phyloP scores from a whole-genome alignment of 1,140 invertebrate species.

The Bilobella aurantiaca region DNA sequence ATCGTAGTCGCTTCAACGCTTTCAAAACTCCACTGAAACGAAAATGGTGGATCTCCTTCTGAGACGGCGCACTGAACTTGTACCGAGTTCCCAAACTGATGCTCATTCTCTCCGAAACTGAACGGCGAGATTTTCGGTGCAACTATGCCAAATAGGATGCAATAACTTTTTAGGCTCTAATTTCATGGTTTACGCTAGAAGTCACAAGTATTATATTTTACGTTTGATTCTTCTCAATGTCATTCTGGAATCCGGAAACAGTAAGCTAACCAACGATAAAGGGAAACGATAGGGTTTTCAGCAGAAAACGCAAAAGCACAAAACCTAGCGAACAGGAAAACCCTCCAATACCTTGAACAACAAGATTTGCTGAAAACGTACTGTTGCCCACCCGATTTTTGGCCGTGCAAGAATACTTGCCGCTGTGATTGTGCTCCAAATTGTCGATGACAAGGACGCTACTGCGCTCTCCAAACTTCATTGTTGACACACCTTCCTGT shows the following conservation, averaged over 20 bases:
- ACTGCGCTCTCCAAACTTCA: conserved; percentile 42
- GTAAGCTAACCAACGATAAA: too few species aligned
- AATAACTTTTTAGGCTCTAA: background rate
- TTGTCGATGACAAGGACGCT: conserved; percentile 65
- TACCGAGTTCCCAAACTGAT: conserved; percentile 35
- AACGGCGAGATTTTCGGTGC: conserved; percentile 61
- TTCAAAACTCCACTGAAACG: conserved; percentile 42
- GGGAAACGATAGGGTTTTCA: too few species aligned
- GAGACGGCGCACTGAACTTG: conserved; percentile 38
- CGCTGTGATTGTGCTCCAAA: conserved; percentile 59
- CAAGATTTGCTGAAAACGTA: conserved; percentile 43
- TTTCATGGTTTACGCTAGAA: too few species aligned
- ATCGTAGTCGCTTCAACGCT: conserved; percentile 48
- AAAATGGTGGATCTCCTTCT: conserved; percentile 42
- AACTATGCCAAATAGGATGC: conserved; percentile 40
- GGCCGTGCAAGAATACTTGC: conserved; percentile 61
- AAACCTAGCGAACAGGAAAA: background rate
- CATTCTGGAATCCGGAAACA: too few species aligned
- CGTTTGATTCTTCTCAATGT: too few species aligned
- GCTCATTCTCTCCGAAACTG: conserved; percentile 42
- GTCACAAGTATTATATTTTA: too few species aligned
- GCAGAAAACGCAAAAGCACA: background rate
- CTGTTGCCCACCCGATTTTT: conserved; percentile 56
- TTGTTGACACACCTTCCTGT: conserved; percentile 41
- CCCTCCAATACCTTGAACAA: background rate